Evolutionary conservation across 2,888 invertebrate species (phyloP), one percentile per base, ranked within the genome.

Genomic region (Chrysolina americana): DNA sequence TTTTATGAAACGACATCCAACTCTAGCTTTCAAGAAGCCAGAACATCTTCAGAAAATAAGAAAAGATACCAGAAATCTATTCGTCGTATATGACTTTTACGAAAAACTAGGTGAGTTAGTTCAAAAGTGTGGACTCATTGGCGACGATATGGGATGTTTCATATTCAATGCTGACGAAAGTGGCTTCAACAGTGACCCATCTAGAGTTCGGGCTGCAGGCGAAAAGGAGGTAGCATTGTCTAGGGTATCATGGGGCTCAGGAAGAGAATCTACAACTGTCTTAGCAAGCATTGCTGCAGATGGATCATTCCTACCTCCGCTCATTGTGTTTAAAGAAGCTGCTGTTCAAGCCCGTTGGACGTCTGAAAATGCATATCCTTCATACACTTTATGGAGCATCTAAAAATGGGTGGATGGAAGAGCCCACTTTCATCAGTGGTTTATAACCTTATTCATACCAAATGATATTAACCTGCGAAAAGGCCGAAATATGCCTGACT

Each of bases 361-460:
- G 53, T 36, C 68, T 17, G 15, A 17, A 50, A 50, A 68, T 68
- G 53, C 41, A 15, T 68, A 68, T 68, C 41, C 53, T 15, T n/a
- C 41, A 17, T 50, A 83, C 82, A n/a, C 19, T 80, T 23, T 81
- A 83, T 76, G 76, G 79, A 36, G 78, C 78, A n/a, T 78, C 80
- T 21, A 73, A 66, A 53, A 83, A 84, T 73, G 81, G 82, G 4
- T 83, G 81, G 81, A 83, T 82, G 82, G 80, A 83, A 71, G 79
- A 81, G 70, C 74, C 2, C 77, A 76, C 21, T 79, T 80, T 71
- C 75, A 53, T 53, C 17, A 71, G 23, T 79, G 79, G 80, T 71
- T 79, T 64, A 53, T 21, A n/a, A 65, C 36, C 62, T 41, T 17
- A 21, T 79, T 79, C 72, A 71, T 78, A 48, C 71, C 56, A 13